Percentiles rank a stretch among this genome's conserved stretches.
Evolutionary conservation across 2,113 vertebrate species (phyloP).

Genomic region (Neolamprologus tretocephalus): DNA sequence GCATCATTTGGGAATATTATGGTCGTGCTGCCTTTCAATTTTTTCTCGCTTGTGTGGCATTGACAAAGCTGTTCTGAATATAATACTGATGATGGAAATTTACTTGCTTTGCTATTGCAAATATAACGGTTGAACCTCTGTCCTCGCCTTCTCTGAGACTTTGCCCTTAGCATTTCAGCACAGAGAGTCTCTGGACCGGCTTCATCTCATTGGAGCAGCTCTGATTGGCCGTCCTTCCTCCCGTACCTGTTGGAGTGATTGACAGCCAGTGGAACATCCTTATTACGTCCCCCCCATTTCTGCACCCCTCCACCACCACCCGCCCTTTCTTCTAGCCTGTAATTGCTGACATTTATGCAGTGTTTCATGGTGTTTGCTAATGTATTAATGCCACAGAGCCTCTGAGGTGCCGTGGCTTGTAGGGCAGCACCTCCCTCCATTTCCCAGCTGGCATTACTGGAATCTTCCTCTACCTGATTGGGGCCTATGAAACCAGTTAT

Average conservation of each 20-base stretch:
- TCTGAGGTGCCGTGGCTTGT: conserved; percentile 42
- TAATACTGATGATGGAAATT: neutral
- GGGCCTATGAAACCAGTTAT: conserved; percentile 78
- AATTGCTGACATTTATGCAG: conserved; percentile 99
- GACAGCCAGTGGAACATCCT: conserved; percentile 92
- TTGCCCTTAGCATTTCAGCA: neutral
- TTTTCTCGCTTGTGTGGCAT: conserved; percentile 3
- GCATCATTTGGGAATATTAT: neutral
- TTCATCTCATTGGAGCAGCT: conserved; percentile 17
- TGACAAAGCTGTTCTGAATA: neutral
- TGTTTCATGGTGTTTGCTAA: conserved; percentile 99
- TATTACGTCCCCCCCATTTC: conserved; percentile 81
- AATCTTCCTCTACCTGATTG: conserved; percentile 81
- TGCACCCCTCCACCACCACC: neutral
- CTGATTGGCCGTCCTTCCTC: conserved; percentile 81
- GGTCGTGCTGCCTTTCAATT: neutral
- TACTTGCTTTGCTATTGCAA: neutral
- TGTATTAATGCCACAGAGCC: conserved; percentile 94
- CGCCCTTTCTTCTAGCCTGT: conserved; percentile 77
- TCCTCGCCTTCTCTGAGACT: neutral
- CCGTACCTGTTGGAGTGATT: conserved; percentile 85
- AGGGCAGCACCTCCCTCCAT: conserved; percentile 76
- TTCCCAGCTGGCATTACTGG: conserved; percentile 80
- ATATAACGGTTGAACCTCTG: neutral
- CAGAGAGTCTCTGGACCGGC: neutral